Conservation (phyloP, 2,113 vertebrate genomes). For the Oreochromis tanganicae region DNA sequence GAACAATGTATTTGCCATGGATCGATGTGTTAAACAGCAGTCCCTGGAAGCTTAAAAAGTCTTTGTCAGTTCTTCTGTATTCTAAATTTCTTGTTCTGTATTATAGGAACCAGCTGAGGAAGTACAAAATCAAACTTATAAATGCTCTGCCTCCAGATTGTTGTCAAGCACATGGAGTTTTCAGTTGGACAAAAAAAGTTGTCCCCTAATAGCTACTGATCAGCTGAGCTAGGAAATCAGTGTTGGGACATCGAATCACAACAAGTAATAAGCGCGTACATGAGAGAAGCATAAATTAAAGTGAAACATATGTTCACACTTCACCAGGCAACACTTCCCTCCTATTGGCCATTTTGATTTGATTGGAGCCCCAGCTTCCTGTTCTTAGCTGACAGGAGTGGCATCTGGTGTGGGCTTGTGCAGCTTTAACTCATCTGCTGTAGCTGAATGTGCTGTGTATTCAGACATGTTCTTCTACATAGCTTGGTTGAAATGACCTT, state of each 20-base stretch:
- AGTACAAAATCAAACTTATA: not conserved
- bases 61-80: not conserved
- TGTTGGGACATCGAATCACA: not conserved
- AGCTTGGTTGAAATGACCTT: not conserved
- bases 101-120: not conserved
- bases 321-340: not conserved
- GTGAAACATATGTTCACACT: not conserved
- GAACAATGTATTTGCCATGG: not conserved
- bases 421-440: not conserved
- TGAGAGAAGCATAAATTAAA: not conserved
- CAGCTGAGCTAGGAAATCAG: not conserved
- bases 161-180: not conserved
- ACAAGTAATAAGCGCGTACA: not conserved
- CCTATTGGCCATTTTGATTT: not conserved
- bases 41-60: not conserved
- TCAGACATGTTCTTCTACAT: not conserved
- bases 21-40: not conserved
- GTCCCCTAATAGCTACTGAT: not conserved
- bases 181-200: not conserved
- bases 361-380: not conserved
- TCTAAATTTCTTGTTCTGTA: not conserved
- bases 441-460: not conserved
- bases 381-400: not conserved
- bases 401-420: not conserved
- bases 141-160: not conserved